phyloP scores from a whole-genome alignment of 2,797 vertebrate genomes.

The Paratrypauchen microcephalus region DNA sequence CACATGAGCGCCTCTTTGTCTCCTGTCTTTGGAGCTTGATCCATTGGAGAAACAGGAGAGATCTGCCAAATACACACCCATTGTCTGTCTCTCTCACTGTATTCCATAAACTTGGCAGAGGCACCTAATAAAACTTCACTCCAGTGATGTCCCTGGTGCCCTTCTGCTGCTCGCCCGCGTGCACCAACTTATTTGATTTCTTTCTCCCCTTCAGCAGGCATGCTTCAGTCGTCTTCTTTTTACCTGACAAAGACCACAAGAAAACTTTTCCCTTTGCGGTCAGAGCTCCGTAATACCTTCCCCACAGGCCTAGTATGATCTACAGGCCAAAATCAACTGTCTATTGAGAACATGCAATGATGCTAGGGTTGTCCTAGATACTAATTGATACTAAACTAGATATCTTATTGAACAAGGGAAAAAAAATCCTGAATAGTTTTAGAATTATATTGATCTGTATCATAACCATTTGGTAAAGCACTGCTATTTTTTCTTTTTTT shows the following conservation, averaged over 20 bases:
- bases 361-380: background rate
- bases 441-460: too few species aligned
- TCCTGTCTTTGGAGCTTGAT: conserved; percentile 45
- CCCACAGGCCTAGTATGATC: conserved; percentile 17
- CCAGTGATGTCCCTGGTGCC: conserved; percentile 60
- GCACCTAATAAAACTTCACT: conserved; percentile 68
- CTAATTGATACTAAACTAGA: background rate
- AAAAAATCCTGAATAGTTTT: background rate
- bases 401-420: background rate
- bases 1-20: conserved; percentile 58
- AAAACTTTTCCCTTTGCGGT: conserved; percentile 20
- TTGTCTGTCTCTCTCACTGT: conserved; percentile 18
- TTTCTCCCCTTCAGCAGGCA: conserved; percentile 30
- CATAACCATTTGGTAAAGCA: too few species aligned
- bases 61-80: conserved; percentile 35
- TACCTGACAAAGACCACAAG: conserved; percentile 49
- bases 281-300: conserved; percentile 29
- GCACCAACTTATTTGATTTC: conserved; percentile 53
- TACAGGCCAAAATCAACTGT: conserved; percentile 28
- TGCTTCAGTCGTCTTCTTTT: conserved; percentile 35
- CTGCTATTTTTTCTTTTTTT: background rate
- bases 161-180: conserved; percentile 58
- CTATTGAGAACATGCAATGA: conserved; percentile 16
- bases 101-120: conserved; percentile 62
- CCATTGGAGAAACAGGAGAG: conserved; percentile 52